These are phyloP conservation scores for Clostera curtula DNA, from an alignment of 2,888 invertebrate genomes.

Conservation along the genomic window DNA sequence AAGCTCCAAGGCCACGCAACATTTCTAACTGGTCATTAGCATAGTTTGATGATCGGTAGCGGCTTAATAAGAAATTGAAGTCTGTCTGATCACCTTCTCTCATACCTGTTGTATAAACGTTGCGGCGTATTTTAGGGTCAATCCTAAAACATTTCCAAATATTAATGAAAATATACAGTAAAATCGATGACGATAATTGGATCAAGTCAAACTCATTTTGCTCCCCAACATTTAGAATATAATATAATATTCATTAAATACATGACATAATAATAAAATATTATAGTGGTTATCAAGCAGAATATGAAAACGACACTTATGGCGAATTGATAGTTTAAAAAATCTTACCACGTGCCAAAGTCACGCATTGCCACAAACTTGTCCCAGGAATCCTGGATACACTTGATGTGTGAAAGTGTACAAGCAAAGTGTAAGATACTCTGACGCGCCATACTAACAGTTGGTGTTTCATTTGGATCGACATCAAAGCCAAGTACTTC, in stretches of 20 bases:
- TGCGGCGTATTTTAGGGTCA: constrained; percentile 72
- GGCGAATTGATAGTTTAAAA: not conserved
- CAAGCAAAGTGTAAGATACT: constrained; percentile 79
- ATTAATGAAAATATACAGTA: too few relatives aligned
- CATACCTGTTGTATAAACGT: constrained; percentile 78
- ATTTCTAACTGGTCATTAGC: constrained; percentile 68
- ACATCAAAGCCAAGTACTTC: constrained; percentile 39
- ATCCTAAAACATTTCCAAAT: constrained; percentile 63
- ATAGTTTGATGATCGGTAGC: constrained; percentile 43
- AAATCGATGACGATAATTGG: too few relatives aligned
- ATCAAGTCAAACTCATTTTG: too few relatives aligned
- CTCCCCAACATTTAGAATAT: too few relatives aligned
- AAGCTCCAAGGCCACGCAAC: constrained; percentile 63
- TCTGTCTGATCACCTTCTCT: constrained; percentile 72
- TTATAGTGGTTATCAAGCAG: too few relatives aligned
- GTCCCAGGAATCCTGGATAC: constrained; percentile 56
- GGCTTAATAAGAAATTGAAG: constrained; percentile 71
- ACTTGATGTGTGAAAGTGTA: constrained; percentile 70
- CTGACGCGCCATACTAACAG: constrained; percentile 60
- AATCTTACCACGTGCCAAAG: constrained; percentile 28
- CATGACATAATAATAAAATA: too few relatives aligned
- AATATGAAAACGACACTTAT: not conserved
- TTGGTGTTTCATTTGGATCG: constrained; percentile 36
- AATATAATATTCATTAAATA: too few relatives aligned
- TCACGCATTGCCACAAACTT: constrained; percentile 37